These are phyloP conservation scores for Radopholus similis DNA, from an alignment of 1,140 invertebrate species.

Conservation along the genomic window DNA sequence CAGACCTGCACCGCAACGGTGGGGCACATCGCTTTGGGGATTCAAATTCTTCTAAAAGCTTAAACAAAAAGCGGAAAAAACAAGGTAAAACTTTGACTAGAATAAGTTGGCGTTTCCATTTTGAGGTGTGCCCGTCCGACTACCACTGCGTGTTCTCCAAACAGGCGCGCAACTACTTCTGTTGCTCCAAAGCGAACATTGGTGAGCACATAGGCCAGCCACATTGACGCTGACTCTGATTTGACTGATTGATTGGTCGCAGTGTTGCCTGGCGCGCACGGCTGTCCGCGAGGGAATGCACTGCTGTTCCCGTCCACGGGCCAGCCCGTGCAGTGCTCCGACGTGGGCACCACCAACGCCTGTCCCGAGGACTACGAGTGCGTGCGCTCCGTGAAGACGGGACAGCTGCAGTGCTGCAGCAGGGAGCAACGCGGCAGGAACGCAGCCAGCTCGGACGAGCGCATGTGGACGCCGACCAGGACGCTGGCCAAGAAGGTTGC, in stretches of 20 bases:
- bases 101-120: too few species aligned
- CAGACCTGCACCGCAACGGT: slow-evolving; percentile 52
- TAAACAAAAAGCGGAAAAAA: background rate
- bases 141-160: slow-evolving; percentile 56
- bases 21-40: slow-evolving; percentile 27
- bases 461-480: background rate
- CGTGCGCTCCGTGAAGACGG: slow-evolving; percentile 33
- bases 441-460: background rate
- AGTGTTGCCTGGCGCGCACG: slow-evolving; percentile 47
- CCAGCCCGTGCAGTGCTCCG: slow-evolving; percentile 47
- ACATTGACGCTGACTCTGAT: slow-evolving; percentile 7
- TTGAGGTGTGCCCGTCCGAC: slow-evolving; percentile 35
- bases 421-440: background rate
- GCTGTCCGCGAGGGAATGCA: slow-evolving; percentile 49
- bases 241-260: background rate
- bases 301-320: slow-evolving; percentile 58
- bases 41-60: background rate
- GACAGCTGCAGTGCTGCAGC: slow-evolving; percentile 49
- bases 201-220: slow-evolving; percentile 25
- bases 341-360: slow-evolving; percentile 35
- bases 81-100: background rate
- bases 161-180: slow-evolving; percentile 46
- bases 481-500: background rate
- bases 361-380: slow-evolving; percentile 50
- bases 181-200: slow-evolving; percentile 49